Conservation (phyloP, 2,888 invertebrate genomes). For the Empis stercorea region DNA sequence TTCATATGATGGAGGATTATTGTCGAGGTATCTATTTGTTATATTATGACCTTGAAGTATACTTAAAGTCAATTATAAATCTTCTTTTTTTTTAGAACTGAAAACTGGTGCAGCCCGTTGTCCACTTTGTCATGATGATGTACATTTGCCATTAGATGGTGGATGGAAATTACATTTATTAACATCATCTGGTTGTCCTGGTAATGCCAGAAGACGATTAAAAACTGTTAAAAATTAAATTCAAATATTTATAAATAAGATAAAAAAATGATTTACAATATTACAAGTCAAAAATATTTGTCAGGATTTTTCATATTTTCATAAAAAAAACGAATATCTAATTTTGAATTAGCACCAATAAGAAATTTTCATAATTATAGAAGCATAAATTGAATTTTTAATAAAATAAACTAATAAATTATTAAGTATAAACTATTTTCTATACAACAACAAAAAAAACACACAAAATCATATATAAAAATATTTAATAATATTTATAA, state of each 20-base stretch:
- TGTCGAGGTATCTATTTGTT: constrained; percentile 43
- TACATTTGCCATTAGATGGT: constrained; percentile 60
- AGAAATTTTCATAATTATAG: too few relatives aligned
- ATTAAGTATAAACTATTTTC: not conserved
- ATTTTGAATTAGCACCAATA: too few relatives aligned
- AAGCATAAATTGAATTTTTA: too few relatives aligned
- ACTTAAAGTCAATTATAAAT: not conserved
- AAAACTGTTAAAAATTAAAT: constrained; percentile 12
- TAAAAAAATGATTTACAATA: too few relatives aligned
- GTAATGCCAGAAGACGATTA: constrained; percentile 33
- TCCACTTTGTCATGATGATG: constrained; percentile 71
- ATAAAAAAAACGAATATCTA: too few relatives aligned
- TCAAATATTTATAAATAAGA: too few relatives aligned
- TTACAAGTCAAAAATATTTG: not conserved
- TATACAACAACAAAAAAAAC: too few relatives aligned
- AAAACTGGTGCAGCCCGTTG: constrained; percentile 61
- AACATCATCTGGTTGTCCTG: constrained; percentile 32
- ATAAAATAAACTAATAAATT: not conserved
- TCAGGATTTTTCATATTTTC: not conserved
- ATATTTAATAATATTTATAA: too few relatives aligned
- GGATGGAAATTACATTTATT: constrained; percentile 64
- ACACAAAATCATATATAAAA: not conserved
- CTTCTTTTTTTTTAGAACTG: constrained; percentile 21
- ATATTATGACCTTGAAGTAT: not conserved
- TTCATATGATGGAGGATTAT: constrained; percentile 47